Percentiles rank a stretch among this genome's conserved stretches.
Evolutionary conservation across 2,113 vertebrate genomes (phyloP).

Genomic region (Riparia riparia): DNA sequence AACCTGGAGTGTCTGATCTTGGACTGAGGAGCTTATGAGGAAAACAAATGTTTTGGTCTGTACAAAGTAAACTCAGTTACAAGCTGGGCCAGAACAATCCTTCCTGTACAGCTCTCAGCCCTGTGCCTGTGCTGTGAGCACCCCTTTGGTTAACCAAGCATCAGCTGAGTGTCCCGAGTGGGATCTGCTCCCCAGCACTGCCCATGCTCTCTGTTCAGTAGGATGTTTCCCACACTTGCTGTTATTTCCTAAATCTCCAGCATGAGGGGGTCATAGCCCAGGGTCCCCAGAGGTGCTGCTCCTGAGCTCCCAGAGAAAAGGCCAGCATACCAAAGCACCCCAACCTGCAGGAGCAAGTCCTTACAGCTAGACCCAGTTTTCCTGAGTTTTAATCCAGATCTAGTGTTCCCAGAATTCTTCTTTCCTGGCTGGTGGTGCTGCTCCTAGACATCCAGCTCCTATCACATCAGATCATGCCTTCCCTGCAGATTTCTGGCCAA

Average conservation of each 20-base stretch:
- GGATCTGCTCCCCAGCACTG: neutral
- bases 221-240: neutral
- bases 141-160: accelerated
- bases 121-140: neutral
- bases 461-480: accelerated
- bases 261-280: accelerated
- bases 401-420: neutral
- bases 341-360: neutral
- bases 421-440: neutral
- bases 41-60: neutral
- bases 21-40: neutral
- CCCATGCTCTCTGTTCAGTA: accelerated
- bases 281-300: neutral
- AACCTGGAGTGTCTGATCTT: neutral
- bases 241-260: neutral
- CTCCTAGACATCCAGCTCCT: neutral
- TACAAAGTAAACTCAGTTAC: neutral
- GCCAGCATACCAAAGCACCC: neutral
- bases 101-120: neutral
- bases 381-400: neutral
- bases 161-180: accelerated
- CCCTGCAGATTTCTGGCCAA: neutral
- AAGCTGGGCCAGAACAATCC: neutral
- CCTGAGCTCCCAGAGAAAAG: neutral
- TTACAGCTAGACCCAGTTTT: accelerated